phyloP scores from a whole-genome alignment of 1,140 invertebrate species.

The Panulirus ornatus region DNA sequence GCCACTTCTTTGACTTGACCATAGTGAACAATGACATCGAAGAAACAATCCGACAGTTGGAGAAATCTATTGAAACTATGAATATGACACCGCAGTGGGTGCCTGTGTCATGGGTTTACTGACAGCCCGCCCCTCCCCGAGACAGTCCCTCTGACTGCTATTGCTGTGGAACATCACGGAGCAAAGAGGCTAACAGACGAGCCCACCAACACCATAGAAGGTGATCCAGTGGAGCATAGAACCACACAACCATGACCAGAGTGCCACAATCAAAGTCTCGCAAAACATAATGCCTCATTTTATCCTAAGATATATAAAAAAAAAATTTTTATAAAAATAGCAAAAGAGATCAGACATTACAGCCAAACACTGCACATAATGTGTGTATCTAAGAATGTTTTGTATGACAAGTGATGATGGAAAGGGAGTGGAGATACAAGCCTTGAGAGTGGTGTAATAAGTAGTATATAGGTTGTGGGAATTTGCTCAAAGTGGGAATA shows the following conservation, averaged over 20 bases:
- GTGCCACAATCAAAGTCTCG: slow-evolving; percentile 67
- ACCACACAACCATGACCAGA: slow-evolving; percentile 64
- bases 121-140: slow-evolving; percentile 79
- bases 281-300: slow-evolving; percentile 53
- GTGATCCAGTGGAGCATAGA: slow-evolving; percentile 61
- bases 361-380: slow-evolving; percentile 37
- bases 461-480: slow-evolving; percentile 46
- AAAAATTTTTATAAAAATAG: slow-evolving; percentile 47
- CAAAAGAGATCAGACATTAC: slow-evolving; percentile 28
- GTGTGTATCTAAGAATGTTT: slow-evolving; percentile 36
- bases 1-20: slow-evolving; percentile 98
- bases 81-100: slow-evolving; percentile 95
- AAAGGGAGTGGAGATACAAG: slow-evolving; percentile 27
- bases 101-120: slow-evolving; percentile 96
- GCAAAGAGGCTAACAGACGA: slow-evolving; percentile 66
- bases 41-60: slow-evolving; percentile 95
- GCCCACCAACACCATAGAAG: slow-evolving; percentile 66
- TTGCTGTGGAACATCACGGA: slow-evolving; percentile 73
- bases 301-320: slow-evolving; percentile 23
- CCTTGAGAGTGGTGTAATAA: slow-evolving; percentile 29
- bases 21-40: slow-evolving; percentile 99
- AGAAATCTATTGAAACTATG: slow-evolving; percentile 92
- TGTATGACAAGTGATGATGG: slow-evolving; percentile 38
- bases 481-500: slow-evolving; percentile 50
- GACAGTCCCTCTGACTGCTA: slow-evolving; percentile 75